These are phyloP conservation scores for Hirtodrosophila alboralis DNA, from an alignment of 2,888 invertebrate genomes.

Conservation along the genomic window DNA sequence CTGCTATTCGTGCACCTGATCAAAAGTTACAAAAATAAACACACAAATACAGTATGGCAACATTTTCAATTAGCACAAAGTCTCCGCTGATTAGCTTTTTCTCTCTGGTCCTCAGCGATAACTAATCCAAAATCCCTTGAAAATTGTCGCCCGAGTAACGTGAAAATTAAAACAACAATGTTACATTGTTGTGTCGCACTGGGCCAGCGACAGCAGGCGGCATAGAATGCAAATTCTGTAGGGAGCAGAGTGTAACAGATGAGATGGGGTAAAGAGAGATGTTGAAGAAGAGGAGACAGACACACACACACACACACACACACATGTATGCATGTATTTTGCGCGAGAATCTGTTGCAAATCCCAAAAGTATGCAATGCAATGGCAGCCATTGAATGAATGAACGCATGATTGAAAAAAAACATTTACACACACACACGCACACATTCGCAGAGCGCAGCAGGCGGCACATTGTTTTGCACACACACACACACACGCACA, in stretches of 20 bases:
- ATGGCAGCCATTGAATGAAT: slow-evolving; percentile 65
- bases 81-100: slow-evolving; percentile 46
- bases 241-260: too few relatives aligned
- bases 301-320: background rate
- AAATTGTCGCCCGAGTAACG: slow-evolving; percentile 40
- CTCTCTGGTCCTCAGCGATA: slow-evolving; percentile 21
- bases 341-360: slow-evolving; percentile 69
- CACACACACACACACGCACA: slow-evolving; percentile 17
- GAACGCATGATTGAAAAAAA: slow-evolving; percentile 75
- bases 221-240: slow-evolving; percentile 16
- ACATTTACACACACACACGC: slow-evolving; percentile 41
- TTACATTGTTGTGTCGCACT: slow-evolving; percentile 43
- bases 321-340: slow-evolving; percentile 10
- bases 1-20: slow-evolving; percentile 7
- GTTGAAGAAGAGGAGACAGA: background rate
- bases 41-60: slow-evolving; percentile 4
- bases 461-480: slow-evolving; percentile 28
- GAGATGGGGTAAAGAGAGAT: too few relatives aligned
- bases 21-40: slow-evolving; percentile 5
- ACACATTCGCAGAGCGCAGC: slow-evolving; percentile 13
- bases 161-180: slow-evolving; percentile 58
- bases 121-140: slow-evolving; percentile 49
- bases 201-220: slow-evolving; percentile 18
- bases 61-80: slow-evolving; percentile 67
- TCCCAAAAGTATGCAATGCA: slow-evolving; percentile 70